These are phyloP conservation scores for Bursaphelenchus okinawaensis DNA, from an alignment of 2,888 invertebrate genomes.

Conservation along the genomic window DNA sequence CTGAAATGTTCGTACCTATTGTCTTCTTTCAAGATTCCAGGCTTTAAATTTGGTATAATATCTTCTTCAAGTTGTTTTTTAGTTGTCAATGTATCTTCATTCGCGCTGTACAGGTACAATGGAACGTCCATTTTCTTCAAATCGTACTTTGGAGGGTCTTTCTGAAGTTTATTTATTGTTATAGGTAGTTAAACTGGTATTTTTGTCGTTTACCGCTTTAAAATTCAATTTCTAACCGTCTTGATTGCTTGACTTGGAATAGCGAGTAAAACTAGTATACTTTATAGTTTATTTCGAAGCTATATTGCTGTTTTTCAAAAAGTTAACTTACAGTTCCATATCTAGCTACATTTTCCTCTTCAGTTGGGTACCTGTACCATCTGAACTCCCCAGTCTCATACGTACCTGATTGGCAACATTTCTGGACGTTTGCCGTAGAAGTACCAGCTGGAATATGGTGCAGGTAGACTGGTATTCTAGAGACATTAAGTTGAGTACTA, in stretches of 20 bases:
- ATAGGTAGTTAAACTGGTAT: too few species aligned
- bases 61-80: neutral
- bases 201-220: too few species aligned
- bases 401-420: slow-evolving; percentile 7
- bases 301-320: too few species aligned
- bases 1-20: neutral
- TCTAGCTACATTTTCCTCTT: neutral
- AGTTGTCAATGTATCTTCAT: neutral
- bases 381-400: neutral
- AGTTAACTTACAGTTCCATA: neutral
- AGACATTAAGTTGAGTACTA: slow-evolving; percentile 35
- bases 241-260: too few species aligned
- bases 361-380: neutral
- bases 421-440: slow-evolving; percentile 55
- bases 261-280: too few species aligned
- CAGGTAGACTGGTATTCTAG: slow-evolving; percentile 59
- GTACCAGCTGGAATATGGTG: slow-evolving; percentile 59
- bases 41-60: neutral
- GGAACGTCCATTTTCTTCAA: neutral
- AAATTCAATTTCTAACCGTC: neutral
- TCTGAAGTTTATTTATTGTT: slow-evolving; percentile 3
- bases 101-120: neutral
- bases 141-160: neutral
- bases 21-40: neutral
- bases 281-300: too few species aligned